Evolutionary conservation across 2,797 vertebrate species (phyloP), one percentile per base, ranked within the genome.

Genomic region (Typhlichthys eigenmanni): DNA sequence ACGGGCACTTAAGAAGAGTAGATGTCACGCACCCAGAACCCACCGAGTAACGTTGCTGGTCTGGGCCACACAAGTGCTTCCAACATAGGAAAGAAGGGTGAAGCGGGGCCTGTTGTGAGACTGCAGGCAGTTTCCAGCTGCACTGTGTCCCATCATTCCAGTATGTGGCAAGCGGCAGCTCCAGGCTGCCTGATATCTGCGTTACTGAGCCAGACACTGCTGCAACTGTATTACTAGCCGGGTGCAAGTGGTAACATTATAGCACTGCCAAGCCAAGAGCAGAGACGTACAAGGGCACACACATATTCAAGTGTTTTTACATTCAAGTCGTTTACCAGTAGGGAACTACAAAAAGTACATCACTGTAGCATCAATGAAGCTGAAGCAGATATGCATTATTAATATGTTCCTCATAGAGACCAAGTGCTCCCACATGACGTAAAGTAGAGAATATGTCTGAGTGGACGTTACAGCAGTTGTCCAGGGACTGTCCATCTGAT

Each of bases 131-230:
- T 65, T 72, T 17, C 1, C 58, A 58, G 64, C 75, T 71, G 58
- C 76, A 68, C 47, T 50, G 49, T 60, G 61, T 67, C 76, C 64
- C 60, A 81, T 81, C 76, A 63, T 58, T 81, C 74, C 64, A 63
- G 32, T 69, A 68, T 74, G 52, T 65, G 55, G 59, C 55, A 55
- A 32, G 48, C 52, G 24, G 58, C 61, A 76, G 72, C 64, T 56
- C 47, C 5, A 48, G 71, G 24, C 47, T 56, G 74, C 66, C 52
- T 9, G 56, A 69, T 74, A 64, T 58, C 55, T 66, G 66, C 16
- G 59, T 69, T 71, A 61, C 34, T 64, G 29, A 47, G 65, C 55
- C 13, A 57, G 55, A 13, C n/a, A 5, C 16, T 14, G 55, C 7
- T 19, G 17, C 17, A 19, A 43, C n/a, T 38, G 45, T 6, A 14